A percentile compares a stretch with the other conserved stretches of the same genome.
These are phyloP conservation scores for Calameuta idolon DNA, from an alignment of 2,888 invertebrate species.

Conservation along the genomic window DNA sequence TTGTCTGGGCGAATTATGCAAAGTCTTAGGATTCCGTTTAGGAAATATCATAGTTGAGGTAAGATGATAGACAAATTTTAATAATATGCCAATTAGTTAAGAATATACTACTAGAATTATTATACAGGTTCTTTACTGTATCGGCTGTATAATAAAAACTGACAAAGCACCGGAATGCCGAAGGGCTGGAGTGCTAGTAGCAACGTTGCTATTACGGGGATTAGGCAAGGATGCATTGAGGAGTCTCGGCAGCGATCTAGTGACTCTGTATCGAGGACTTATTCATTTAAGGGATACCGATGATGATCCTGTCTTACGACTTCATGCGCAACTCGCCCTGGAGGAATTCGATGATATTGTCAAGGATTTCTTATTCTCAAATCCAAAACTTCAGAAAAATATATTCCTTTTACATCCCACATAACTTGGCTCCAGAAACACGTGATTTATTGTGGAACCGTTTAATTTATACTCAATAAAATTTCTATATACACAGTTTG, in stretches of 20 bases:
- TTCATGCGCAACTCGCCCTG: constrained; percentile 82
- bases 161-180: constrained; percentile 81
- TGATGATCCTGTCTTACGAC: constrained; percentile 76
- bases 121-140: constrained; percentile 77
- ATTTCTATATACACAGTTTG: not conserved
- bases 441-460: not conserved
- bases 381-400: constrained; percentile 71
- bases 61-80: constrained; percentile 31
- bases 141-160: constrained; percentile 76
- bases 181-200: constrained; percentile 83
- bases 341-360: constrained; percentile 81
- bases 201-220: constrained; percentile 80
- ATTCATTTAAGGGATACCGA: constrained; percentile 75
- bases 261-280: constrained; percentile 78
- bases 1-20: constrained; percentile 84
- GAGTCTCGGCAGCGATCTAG: constrained; percentile 75
- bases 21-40: constrained; percentile 79
- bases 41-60: constrained; percentile 82
- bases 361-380: constrained; percentile 72
- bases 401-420: constrained; percentile 52
- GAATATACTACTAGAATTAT: constrained; percentile 26
- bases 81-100: not conserved
- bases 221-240: constrained; percentile 77
- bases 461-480: constrained; percentile 4
- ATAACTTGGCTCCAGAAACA: not conserved